Evolutionary conservation across 2,888 invertebrate species (phyloP), one percentile per base, ranked within the genome.

Genomic region (Panopea generosa): DNA sequence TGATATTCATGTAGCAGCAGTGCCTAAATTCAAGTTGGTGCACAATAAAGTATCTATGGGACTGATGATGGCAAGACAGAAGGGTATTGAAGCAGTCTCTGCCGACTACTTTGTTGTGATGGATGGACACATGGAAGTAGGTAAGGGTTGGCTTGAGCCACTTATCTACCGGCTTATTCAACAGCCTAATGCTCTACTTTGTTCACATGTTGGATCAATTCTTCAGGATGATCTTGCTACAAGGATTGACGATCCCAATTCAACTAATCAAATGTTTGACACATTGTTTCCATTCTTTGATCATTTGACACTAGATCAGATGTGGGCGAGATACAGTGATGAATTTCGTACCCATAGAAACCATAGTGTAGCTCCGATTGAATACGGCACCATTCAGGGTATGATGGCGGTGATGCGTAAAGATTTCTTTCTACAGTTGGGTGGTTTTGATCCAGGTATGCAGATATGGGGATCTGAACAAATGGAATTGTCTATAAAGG

Each of bases 361-460:
- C 27, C 52, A 45, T n/a, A 77, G 69, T 49, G 40, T 73, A 20
- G 77, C 57, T 9, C 77, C 77, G 9, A 33, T 77, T 40, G 55
- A 59, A n/a, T 77, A 75, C 57, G 63, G 60, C 16, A 59, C 66
- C 16, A 57, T 77, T 22, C 81, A 74, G 14, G 76, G 73, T 1
- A 80, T 75, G 62, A 67, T 70, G 56, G 68, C 72, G 22, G 77
- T 56, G 6, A 75, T 80, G 67, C 69, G 70, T 38, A 83, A 73
- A 33, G 50, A 60, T 11, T 83, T 73, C 47, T 80, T 82, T 38
- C 43, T 74, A 27, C 67, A 76, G 33, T 69, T 82, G 4, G 82
- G 79, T 1, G 82, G 82, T 0, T 82, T 79, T 49, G 82, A 82
- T 59, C 63, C 61, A 11, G 82, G 82, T 14, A 82, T 82, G 82